These are phyloP conservation scores for Aporophyla nigra DNA, from an alignment of 2,888 invertebrate species.

Conservation along the genomic window DNA sequence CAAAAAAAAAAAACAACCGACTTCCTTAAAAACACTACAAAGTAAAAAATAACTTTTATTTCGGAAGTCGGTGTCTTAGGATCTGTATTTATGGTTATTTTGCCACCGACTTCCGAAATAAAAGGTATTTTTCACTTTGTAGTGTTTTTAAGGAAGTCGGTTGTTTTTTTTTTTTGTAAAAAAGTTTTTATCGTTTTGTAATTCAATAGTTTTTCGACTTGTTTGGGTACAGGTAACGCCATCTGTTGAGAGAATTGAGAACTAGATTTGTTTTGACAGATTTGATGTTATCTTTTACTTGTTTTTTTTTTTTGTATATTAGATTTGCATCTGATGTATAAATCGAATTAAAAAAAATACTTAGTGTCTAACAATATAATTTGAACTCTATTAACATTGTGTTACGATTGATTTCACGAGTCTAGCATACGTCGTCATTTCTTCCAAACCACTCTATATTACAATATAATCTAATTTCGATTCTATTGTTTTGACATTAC, in stretches of 20 bases:
- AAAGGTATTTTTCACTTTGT: too few species aligned
- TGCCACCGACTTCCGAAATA: too few species aligned
- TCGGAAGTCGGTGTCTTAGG: too few species aligned
- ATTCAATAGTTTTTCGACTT: not conserved
- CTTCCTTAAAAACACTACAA: too few species aligned
- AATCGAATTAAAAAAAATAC: not conserved
- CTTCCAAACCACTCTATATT: not conserved
- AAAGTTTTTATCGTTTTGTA: too few species aligned
- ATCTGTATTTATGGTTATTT: too few species aligned
- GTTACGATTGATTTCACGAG: not conserved
- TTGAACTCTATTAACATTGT: not conserved
- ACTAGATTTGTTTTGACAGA: not conserved
- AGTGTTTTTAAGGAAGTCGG: too few species aligned
- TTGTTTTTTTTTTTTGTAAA: too few species aligned
- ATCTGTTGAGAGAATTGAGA: conserved; percentile 13
- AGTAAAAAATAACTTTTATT: too few species aligned
- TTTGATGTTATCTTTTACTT: too few species aligned
- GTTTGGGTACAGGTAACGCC: conserved; percentile 5
- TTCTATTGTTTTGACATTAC: not conserved
- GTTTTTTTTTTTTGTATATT: too few species aligned
- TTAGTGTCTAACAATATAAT: not conserved
- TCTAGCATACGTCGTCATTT: not conserved
- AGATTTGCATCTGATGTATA: not conserved
- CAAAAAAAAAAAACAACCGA: too few species aligned
- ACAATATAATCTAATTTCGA: not conserved